phyloP scores from a whole-genome alignment of 2,888 invertebrate genomes.

The Tenthredo livida region DNA sequence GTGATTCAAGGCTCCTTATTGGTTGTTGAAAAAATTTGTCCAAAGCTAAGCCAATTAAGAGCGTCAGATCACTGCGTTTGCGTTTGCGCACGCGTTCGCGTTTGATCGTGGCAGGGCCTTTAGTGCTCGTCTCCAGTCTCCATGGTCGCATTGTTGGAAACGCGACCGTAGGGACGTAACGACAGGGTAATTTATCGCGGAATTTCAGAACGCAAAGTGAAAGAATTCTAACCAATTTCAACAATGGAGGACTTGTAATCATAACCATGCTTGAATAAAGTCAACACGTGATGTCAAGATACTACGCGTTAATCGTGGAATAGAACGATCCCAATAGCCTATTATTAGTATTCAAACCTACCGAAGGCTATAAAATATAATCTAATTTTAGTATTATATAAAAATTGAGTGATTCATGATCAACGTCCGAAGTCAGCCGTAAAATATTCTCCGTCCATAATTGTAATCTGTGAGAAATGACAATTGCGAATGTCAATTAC shows the following conservation, averaged over 20 bases:
- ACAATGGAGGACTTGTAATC: conserved; percentile 19
- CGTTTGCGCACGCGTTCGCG: too few species aligned
- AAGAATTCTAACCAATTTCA: conserved; percentile 5
- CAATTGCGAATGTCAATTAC: conserved; percentile 19
- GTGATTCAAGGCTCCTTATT: too few species aligned
- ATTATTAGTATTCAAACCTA: conserved; percentile 12
- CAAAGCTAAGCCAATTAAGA: too few species aligned
- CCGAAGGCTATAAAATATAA: neutral
- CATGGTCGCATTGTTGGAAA: too few species aligned
- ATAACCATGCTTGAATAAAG: conserved; percentile 31
- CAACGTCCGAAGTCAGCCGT: conserved; percentile 25
- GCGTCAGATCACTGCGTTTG: too few species aligned
- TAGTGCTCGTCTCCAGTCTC: too few species aligned
- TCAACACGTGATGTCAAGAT: neutral
- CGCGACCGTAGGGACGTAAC: too few species aligned
- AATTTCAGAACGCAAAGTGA: neutral
- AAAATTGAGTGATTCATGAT: conserved; percentile 11
- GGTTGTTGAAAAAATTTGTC: too few species aligned
- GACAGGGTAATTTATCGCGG: neutral
- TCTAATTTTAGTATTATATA: neutral
- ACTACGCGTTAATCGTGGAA: neutral
- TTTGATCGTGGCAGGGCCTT: too few species aligned
- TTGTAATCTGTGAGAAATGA: conserved; percentile 20
- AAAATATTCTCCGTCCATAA: conserved; percentile 24
- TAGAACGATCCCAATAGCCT: neutral